Evolutionary conservation across 2,888 invertebrate species (phyloP), one percentile per base, ranked within the genome.

Genomic region (Syritta pipiens): DNA sequence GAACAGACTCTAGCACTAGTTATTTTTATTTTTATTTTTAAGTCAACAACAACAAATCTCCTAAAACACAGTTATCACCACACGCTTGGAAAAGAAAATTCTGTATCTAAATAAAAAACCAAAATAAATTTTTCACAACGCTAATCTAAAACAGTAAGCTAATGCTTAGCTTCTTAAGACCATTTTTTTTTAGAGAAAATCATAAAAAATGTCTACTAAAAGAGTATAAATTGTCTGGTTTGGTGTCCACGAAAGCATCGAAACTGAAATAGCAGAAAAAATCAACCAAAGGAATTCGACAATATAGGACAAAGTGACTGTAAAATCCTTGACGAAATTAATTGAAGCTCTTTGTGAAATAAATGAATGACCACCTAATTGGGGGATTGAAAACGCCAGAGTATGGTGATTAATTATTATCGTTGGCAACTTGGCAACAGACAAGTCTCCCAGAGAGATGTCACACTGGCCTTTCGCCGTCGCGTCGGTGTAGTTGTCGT

Each of bases 291-390:
- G 65, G 67, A 60, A 35, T 30, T 60, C 40, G 20, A 32, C 60
- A 60, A 72, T 53, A 28, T 71, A 60, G 65, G 46, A 77, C 71
- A 71, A 28, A 60, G 59, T 40, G 53, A 77, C 37, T 71, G 65
- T 60, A 72, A 71, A 74, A 74, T 79, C 79, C 79, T 79, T 68
- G 57, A 68, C 51, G 81, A 81, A 83, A 83, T 83, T 83, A 83
- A 83, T 83, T 83, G 83, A 79, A 69, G 76, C 82, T 82, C 83
- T 81, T 82, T 81, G 76, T 81, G 68, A 82, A 82, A 83, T 82
- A 83, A 83, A 83, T 83, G 82, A 82, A 82, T 82, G 82, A 83
- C 83, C 81, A 75, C 81, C 82, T 82, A 83, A 82, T 83, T 82
- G 83, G 75, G 75, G 82, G 83, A 82, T 82, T 77, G 71, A 81